Evolutionary conservation across 1,140 invertebrate genomes (phyloP).

Genomic region (Apis cerana): DNA sequence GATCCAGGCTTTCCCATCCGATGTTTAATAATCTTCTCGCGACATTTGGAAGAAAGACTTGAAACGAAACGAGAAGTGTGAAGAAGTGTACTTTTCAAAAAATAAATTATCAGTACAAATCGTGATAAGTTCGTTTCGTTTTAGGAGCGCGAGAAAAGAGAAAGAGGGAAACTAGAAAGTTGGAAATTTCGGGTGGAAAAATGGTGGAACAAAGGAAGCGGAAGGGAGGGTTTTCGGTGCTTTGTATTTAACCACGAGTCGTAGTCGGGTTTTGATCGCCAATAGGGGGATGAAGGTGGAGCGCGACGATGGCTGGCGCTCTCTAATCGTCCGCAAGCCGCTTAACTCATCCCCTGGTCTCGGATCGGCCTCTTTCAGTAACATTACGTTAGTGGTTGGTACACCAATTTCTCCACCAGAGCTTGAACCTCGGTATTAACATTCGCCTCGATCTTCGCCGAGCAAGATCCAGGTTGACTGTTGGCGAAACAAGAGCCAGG

Average conservation of each 20-base stretch:
- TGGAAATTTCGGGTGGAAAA: neutral
- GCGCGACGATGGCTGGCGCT: slow-evolving; percentile 58
- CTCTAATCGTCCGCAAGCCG: slow-evolving; percentile 75
- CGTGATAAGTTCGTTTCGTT: no score
- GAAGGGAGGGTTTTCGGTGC: slow-evolving; percentile 23
- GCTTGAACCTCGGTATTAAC: slow-evolving; percentile 43
- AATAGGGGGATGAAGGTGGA: slow-evolving; percentile 64
- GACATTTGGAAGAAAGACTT: no score
- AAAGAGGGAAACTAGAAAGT: neutral
- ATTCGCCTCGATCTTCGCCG: slow-evolving; percentile 27
- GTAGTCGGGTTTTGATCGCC: slow-evolving; percentile 61
- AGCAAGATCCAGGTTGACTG: slow-evolving; percentile 33
- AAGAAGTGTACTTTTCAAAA: no score
- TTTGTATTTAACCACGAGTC: slow-evolving; percentile 56
- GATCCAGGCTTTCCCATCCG: no score
- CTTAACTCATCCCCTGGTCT: slow-evolving; percentile 58
- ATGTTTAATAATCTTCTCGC: no score
- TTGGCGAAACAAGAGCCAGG: slow-evolving; percentile 29
- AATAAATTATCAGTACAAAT: no score
- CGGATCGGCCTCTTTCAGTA: slow-evolving; percentile 33
- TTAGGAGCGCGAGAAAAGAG: neutral
- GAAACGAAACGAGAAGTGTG: no score
- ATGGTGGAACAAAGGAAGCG: neutral
- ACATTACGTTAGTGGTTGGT: slow-evolving; percentile 46
- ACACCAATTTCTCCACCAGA: slow-evolving; percentile 56